These are phyloP conservation scores for Aurelia aurita complex sp. Pacific DNA, from an alignment of 30 jellyfish, hydroid and myxozoan species.

Conservation along the genomic window DNA sequence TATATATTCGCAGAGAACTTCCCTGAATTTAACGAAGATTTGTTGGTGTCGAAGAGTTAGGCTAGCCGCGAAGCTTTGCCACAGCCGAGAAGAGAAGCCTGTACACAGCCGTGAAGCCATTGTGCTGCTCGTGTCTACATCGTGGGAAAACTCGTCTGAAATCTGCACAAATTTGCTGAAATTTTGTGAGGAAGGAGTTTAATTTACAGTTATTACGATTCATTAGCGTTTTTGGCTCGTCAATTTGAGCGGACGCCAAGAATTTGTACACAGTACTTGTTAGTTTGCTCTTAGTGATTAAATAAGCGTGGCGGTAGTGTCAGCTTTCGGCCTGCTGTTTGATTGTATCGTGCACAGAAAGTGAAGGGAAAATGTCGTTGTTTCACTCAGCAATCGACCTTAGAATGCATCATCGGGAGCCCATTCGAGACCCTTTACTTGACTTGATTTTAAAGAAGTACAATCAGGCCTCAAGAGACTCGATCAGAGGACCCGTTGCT, in stretches of 20 bases:
- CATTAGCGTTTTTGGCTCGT: too few species aligned
- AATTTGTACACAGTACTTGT: constrained; percentile 16
- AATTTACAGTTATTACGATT: too few species aligned
- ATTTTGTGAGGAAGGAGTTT: too few species aligned
- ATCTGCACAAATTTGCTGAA: background rate
- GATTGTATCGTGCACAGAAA: constrained; percentile 20
- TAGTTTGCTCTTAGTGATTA: constrained; percentile 19
- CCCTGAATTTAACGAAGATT: constrained; percentile 5
- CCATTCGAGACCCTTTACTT: constrained; percentile 74
- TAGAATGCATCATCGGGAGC: constrained; percentile 67
- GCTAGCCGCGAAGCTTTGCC: too few species aligned
- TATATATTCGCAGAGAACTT: background rate
- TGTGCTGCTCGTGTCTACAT: too few species aligned
- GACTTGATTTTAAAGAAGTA: constrained; percentile 90
- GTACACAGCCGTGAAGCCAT: too few species aligned
- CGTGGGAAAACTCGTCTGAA: constrained; percentile 1
- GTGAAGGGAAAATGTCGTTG: constrained; percentile 42
- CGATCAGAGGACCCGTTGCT: constrained; percentile 99
- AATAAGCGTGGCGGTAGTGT: constrained; percentile 7
- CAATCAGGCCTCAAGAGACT: constrained; percentile 89
- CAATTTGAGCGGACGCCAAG: background rate
- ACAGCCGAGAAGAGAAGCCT: too few species aligned
- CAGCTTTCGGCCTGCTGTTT: constrained; percentile 55
- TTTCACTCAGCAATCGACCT: constrained; percentile 61
- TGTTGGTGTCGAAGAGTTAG: background rate